A percentile compares a stretch with the other conserved stretches of the same genome.
These are phyloP conservation scores for Campoletis sonorensis DNA, from an alignment of 1,140 invertebrate genomes.

Conservation along the genomic window DNA sequence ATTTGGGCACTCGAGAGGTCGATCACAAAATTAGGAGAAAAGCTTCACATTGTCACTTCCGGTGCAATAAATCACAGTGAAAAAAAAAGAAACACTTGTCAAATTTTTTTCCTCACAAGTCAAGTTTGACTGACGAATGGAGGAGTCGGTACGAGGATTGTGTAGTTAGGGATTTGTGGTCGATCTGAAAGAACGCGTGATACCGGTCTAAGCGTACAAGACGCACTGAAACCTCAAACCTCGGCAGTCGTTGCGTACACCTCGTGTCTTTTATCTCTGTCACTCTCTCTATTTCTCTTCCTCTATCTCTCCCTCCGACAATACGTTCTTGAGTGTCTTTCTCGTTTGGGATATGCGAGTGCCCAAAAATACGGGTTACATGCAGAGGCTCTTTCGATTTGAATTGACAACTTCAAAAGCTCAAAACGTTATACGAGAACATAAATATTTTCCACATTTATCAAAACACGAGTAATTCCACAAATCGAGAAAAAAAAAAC, in stretches of 20 bases:
- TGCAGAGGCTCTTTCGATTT: neutral
- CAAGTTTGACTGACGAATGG: neutral
- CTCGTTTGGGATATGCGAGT: neutral
- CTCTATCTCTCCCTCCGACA: constrained; percentile 64
- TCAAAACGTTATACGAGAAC: no score
- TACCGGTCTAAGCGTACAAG: constrained; percentile 57
- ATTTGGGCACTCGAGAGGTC: neutral
- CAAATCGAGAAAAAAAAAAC: no score
- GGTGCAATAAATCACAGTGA: neutral
- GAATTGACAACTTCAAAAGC: neutral
- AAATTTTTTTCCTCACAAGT: no score
- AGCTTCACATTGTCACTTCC: neutral
- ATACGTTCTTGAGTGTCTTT: constrained; percentile 70
- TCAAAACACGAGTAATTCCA: no score
- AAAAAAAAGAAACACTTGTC: neutral
- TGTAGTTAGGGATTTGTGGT: neutral
- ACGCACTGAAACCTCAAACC: constrained; percentile 67
- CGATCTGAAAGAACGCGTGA: constrained; percentile 52
- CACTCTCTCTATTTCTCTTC: constrained; percentile 44
- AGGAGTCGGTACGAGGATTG: neutral
- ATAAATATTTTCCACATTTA: no score
- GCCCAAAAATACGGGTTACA: neutral
- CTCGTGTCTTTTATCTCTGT: constrained; percentile 15
- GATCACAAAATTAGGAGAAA: neutral
- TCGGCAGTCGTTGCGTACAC: constrained; percentile 39